Conservation (phyloP, 2,113 vertebrate species). For the Cacatua alba region DNA sequence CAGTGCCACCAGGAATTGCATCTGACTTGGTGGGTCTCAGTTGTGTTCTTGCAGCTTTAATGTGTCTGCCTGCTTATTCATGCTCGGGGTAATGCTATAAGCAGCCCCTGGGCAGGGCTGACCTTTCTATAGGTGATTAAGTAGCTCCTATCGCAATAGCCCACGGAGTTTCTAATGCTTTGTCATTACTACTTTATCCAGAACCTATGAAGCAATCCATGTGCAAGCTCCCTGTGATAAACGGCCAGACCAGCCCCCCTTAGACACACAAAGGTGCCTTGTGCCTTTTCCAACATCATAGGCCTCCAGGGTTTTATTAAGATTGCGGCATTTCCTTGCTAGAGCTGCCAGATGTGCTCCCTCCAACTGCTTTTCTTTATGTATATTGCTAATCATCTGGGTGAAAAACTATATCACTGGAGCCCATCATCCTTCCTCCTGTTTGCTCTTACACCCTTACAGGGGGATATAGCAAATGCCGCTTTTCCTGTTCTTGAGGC, state of each 20-base stretch:
- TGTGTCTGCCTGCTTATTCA: background rate
- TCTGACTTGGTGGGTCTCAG: accelerated
- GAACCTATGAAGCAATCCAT: background rate
- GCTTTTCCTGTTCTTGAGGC: background rate
- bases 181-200: background rate
- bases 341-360: constrained; percentile 27
- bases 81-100: background rate
- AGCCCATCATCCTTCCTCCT: background rate
- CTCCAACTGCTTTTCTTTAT: background rate
- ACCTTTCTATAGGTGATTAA: background rate
- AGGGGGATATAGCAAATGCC: background rate
- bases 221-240: background rate
- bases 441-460: background rate
- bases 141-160: background rate
- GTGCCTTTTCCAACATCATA: background rate
- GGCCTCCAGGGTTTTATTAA: background rate
- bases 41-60: background rate
- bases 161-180: background rate
- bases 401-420: background rate
- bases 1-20: background rate
- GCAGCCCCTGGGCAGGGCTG: background rate
- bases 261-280: background rate
- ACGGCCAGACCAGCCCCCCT: background rate
- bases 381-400: background rate
- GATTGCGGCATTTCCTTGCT: background rate